Evolutionary conservation across 2,797 vertebrate species (phyloP).

Genomic region (Alfaro cultratus): DNA sequence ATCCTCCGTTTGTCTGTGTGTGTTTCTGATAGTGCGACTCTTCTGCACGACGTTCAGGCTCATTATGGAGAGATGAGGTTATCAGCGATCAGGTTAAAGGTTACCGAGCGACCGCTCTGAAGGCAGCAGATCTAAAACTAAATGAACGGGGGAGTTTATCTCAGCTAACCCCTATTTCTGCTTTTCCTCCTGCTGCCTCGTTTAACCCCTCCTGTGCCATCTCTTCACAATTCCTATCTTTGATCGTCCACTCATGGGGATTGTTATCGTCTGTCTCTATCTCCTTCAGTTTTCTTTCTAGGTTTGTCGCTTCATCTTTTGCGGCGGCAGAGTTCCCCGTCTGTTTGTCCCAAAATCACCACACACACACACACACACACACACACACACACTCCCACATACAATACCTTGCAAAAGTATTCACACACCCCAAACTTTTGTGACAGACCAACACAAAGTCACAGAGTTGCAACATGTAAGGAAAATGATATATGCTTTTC

Average conservation of each 20-base stretch:
- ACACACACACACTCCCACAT: too few species aligned
- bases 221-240: conserved; percentile 10
- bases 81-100: conserved; percentile 63
- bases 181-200: conserved; percentile 14
- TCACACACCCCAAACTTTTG: background rate
- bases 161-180: conserved; percentile 35
- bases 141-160: conserved; percentile 20
- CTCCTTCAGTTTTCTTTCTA: conserved; percentile 22
- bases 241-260: background rate
- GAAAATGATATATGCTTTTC: background rate
- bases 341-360: background rate
- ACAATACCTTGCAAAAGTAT: background rate
- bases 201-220: background rate
- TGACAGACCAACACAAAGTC: background rate
- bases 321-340: background rate
- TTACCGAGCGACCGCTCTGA: conserved; percentile 38
- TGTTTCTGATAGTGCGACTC: conserved; percentile 6
- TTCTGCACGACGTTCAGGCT: conserved; percentile 25
- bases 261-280: conserved; percentile 36
- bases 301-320: conserved; percentile 13
- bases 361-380: background rate
- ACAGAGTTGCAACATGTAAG: background rate
- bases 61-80: conserved; percentile 34
- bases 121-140: conserved; percentile 35
- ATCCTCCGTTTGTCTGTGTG: background rate